phyloP scores from a whole-genome alignment of 1,140 invertebrate genomes.

The Sinonovacula constricta region DNA sequence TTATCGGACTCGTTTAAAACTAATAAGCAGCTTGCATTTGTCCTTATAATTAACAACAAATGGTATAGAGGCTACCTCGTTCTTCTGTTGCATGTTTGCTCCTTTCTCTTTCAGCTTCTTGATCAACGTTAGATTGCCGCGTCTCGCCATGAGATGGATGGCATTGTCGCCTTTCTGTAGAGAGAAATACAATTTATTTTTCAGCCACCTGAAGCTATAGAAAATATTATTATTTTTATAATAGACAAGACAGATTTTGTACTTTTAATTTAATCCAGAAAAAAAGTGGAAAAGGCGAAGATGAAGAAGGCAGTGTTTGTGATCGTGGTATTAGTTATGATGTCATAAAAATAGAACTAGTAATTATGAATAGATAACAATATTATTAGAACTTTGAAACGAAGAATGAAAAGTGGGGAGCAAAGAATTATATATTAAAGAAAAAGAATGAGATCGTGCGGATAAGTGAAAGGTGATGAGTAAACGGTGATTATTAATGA shows the following conservation, averaged over 20 bases:
- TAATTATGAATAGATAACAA: no score
- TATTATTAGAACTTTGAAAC: no score
- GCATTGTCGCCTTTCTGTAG: conserved; percentile 39
- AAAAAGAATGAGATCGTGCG: neutral
- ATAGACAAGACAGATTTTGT: no score
- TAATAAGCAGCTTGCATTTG: no score
- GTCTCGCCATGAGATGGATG: conserved; percentile 36
- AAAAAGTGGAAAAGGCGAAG: neutral
- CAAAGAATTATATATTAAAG: no score
- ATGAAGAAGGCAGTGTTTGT: neutral
- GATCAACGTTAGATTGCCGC: conserved; percentile 23
- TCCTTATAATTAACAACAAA: no score
- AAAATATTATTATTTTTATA: no score
- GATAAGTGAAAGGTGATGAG: neutral
- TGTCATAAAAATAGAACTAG: neutral
- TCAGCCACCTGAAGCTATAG: no score
- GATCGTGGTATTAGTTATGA: neutral
- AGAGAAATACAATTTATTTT: neutral
- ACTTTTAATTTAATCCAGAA: neutral
- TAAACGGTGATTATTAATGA: neutral
- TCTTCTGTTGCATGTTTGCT: conserved; percentile 27
- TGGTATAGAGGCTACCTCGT: conserved; percentile 30
- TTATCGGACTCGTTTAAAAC: no score
- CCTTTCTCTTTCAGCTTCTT: conserved; percentile 22
- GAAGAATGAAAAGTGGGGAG: no score